A percentile compares a stretch with the other conserved stretches of the same genome.
phyloP scores from a whole-genome alignment of 2,888 invertebrate genomes.

The Exocentrus adspersus region DNA sequence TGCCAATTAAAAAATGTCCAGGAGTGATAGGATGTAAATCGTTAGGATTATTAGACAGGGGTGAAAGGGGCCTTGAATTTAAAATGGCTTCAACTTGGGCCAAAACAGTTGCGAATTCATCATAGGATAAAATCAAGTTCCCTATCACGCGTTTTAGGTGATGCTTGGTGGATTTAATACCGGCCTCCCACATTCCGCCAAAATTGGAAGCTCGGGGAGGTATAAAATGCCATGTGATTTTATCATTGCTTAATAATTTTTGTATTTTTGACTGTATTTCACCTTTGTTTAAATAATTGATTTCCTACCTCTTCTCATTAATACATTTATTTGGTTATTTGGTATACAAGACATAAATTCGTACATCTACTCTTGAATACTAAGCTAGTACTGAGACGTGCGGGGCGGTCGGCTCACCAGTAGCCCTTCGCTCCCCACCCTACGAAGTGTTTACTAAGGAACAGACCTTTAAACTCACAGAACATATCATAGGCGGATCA shows the following conservation, averaged over 20 bases:
- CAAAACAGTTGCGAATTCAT: not conserved
- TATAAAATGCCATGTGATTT: not conserved
- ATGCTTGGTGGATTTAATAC: not conserved
- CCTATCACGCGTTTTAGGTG: not conserved
- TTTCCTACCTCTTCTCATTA: too few relatives aligned
- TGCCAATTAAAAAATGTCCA: not conserved
- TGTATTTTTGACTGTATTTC: too few relatives aligned
- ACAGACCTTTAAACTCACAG: too few relatives aligned
- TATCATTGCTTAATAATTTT: not conserved
- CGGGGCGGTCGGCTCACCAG: too few relatives aligned
- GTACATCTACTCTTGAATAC: too few relatives aligned
- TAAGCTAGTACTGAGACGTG: too few relatives aligned
- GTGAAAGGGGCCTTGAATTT: not conserved
- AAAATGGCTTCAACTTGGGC: constrained; percentile 1
- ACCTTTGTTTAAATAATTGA: too few relatives aligned
- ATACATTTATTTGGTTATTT: too few relatives aligned
- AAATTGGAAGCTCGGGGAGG: not conserved
- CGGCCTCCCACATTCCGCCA: constrained; percentile 5
- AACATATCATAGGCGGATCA: too few relatives aligned
- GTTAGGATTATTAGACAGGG: not conserved
- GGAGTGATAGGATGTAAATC: not conserved
- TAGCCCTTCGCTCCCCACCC: too few relatives aligned
- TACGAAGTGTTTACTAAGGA: too few relatives aligned
- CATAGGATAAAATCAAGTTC: not conserved
- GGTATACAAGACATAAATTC: too few relatives aligned